These are phyloP conservation scores for Agrochola litura DNA, from an alignment of 2,888 invertebrate species.

Conservation along the genomic window DNA sequence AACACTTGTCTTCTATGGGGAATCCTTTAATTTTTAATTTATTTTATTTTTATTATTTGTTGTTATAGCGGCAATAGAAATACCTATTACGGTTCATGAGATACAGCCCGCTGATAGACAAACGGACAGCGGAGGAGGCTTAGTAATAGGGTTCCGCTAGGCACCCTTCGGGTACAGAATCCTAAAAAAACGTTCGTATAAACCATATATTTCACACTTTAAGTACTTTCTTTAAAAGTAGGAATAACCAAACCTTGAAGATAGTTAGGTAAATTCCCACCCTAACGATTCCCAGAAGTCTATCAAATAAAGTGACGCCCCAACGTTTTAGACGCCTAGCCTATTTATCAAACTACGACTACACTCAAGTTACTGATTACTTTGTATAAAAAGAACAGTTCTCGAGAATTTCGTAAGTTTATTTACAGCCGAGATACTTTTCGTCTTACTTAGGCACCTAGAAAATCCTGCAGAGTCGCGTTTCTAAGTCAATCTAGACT, in stretches of 20 bases:
- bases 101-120: no score
- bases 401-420: slow-evolving; percentile 29
- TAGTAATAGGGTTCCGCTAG: no score
- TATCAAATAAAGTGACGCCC: slow-evolving; percentile 17
- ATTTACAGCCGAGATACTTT: slow-evolving; percentile 20
- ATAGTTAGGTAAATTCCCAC: neutral
- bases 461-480: slow-evolving; percentile 2
- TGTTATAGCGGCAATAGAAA: no score
- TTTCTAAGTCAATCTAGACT: neutral
- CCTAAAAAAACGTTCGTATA: no score
- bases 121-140: no score
- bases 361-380: slow-evolving; percentile 36
- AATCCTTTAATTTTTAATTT: no score
- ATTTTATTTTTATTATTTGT: no score
- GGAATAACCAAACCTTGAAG: neutral
- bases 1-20: no score
- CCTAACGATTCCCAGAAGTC: slow-evolving; percentile 12
- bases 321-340: neutral
- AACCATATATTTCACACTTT: neutral
- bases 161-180: no score
- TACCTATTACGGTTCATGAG: no score
- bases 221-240: neutral
- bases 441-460: neutral
- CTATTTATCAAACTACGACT: slow-evolving; percentile 33
- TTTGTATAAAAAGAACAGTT: slow-evolving; percentile 27